A percentile compares a stretch with the other conserved stretches of the same genome.
Evolutionary conservation across 2,113 vertebrate species (phyloP).

Genomic region (Lampris incognitus): DNA sequence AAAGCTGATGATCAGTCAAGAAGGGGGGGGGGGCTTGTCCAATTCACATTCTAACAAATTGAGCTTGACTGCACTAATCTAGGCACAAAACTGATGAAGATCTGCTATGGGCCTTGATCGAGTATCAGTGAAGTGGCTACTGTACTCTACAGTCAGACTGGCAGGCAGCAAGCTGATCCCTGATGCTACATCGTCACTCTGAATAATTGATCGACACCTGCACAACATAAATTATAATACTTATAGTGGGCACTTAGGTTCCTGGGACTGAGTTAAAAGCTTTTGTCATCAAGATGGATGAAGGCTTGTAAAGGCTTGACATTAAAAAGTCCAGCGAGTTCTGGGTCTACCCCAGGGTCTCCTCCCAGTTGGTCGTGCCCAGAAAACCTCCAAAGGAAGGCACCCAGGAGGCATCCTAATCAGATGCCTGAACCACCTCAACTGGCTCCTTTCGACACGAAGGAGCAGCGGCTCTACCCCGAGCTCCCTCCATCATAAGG

Average conservation of each 20-base stretch:
- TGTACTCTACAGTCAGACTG: constrained; percentile 29
- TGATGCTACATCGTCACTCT: constrained; percentile 26
- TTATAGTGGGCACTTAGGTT: constrained; percentile 12
- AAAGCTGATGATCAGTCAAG: constrained; percentile 14
- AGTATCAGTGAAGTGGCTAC: constrained; percentile 3
- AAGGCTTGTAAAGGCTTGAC: background rate
- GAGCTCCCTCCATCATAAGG: too few relatives aligned
- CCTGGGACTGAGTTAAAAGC: constrained; percentile 21
- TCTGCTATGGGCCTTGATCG: constrained; percentile 1
- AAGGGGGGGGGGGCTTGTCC: background rate
- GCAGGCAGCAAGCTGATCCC: constrained; percentile 53
- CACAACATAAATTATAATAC: constrained; percentile 1
- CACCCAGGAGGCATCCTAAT: too few relatives aligned
- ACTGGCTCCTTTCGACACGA: too few relatives aligned
- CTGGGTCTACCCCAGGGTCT: background rate
- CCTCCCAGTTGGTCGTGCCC: too few relatives aligned
- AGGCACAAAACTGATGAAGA: background rate
- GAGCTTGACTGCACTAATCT: background rate
- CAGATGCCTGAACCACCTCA: too few relatives aligned
- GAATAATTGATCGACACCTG: constrained; percentile 49
- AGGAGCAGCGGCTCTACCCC: too few relatives aligned
- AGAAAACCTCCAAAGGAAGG: too few relatives aligned
- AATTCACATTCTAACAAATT: background rate
- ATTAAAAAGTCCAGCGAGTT: constrained; percentile 9
- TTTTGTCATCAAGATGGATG: background rate